These are phyloP conservation scores for Empis stercorea DNA, from an alignment of 2,888 invertebrate species.

Conservation along the genomic window DNA sequence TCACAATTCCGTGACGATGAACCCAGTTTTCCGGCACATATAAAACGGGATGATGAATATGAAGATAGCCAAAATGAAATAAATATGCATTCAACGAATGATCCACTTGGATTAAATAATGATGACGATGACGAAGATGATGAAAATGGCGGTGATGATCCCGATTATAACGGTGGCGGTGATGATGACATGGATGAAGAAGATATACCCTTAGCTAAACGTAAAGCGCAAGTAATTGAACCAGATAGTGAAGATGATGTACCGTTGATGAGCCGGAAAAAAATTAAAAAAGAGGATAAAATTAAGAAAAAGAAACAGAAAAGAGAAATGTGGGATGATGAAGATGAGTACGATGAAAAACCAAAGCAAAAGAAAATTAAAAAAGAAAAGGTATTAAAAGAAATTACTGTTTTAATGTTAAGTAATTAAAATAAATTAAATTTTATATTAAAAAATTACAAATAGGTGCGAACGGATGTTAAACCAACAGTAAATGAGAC, in stretches of 20 bases:
- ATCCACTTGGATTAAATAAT: conserved; percentile 21
- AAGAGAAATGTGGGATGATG: conserved; percentile 42
- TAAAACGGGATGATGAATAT: conserved; percentile 20
- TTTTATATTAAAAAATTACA: conserved; percentile 19
- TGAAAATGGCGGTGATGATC: conserved; percentile 30
- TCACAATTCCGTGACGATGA: conserved; percentile 49
- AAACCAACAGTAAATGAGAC: conserved; percentile 14
- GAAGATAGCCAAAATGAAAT: conserved; percentile 32
- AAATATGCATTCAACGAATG: conserved; percentile 22
- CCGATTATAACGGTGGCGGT: conserved; percentile 16
- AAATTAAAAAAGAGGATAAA: conserved; percentile 45
- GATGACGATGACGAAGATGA: conserved; percentile 37
- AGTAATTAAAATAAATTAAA: conserved; percentile 18
- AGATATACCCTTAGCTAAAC: conserved; percentile 33
- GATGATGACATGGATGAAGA: conserved; percentile 44
- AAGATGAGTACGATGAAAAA: conserved; percentile 44
- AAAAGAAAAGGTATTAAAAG: conserved; percentile 22
- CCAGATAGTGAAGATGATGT: conserved; percentile 56
- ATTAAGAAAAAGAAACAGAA: conserved; percentile 29
- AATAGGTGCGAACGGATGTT: conserved; percentile 8
- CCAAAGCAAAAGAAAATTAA: conserved; percentile 43
- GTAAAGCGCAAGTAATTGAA: conserved; percentile 33
- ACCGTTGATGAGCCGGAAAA: conserved; percentile 54
- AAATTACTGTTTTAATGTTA: background rate
- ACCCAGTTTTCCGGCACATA: conserved; percentile 25